These are phyloP conservation scores for Brachystomella parvula DNA, from an alignment of 1,140 invertebrate species.

Conservation along the genomic window DNA sequence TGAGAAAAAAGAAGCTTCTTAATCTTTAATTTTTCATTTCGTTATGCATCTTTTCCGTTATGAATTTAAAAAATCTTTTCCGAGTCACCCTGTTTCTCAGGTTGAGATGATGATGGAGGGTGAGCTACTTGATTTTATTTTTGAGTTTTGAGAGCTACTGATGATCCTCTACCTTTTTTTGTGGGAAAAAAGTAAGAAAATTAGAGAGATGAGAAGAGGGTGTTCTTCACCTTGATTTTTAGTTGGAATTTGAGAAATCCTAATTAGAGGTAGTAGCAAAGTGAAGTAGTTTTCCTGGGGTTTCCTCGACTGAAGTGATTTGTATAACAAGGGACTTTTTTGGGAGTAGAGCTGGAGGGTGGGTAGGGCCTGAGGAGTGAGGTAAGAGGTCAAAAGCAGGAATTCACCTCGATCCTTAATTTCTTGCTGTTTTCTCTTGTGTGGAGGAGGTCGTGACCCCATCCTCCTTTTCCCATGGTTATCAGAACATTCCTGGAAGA, in stretches of 20 bases:
- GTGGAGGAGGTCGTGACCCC: constrained; percentile 2
- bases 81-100: too few relatives aligned
- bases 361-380: neutral
- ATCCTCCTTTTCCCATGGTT: constrained; percentile 1
- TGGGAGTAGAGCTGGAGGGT: neutral
- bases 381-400: neutral
- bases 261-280: constrained; percentile 8
- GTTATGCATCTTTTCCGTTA: too few relatives aligned
- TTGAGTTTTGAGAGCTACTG: neutral
- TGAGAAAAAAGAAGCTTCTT: too few relatives aligned
- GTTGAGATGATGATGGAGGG: neutral
- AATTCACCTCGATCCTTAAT: constrained; percentile 11
- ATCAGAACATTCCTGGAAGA: neutral
- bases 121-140: neutral
- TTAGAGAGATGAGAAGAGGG: neutral
- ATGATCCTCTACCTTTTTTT: neutral
- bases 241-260: constrained; percentile 3
- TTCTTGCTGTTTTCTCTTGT: neutral
- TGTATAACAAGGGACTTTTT: neutral
- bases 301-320: neutral
- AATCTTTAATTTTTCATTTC: too few relatives aligned
- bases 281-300: neutral
- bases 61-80: too few relatives aligned
- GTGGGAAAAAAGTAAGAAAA: neutral
- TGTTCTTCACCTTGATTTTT: neutral